phyloP scores from a whole-genome alignment of 2,888 invertebrate genomes.

The Nowickia ferox region DNA sequence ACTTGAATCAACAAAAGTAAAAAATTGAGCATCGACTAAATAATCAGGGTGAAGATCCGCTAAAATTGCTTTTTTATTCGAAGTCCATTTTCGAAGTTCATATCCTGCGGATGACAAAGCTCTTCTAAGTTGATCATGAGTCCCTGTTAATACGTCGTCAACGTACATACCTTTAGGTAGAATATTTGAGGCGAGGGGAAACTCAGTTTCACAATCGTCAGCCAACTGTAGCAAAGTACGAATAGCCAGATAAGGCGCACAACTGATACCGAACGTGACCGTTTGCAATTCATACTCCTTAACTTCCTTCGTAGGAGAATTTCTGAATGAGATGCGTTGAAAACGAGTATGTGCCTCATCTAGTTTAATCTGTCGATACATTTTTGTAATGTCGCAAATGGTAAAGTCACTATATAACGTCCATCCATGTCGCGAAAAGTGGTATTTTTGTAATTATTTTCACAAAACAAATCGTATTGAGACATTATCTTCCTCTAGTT shows the following conservation, averaged over 20 bases:
- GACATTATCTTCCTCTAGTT: conserved; percentile 7
- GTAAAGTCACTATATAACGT: background rate
- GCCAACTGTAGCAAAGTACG: background rate
- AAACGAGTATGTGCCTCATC: background rate
- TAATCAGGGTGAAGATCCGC: background rate
- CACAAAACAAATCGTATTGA: background rate
- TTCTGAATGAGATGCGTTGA: background rate
- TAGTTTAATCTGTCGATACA: background rate
- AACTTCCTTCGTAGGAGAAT: conserved; percentile 22
- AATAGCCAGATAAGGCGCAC: no score
- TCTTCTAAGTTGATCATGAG: conserved; percentile 47
- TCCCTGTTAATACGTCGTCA: background rate
- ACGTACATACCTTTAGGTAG: background rate
- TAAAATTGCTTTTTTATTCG: conserved; percentile 4
- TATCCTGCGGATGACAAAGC: conserved; percentile 27
- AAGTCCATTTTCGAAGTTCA: conserved; percentile 37
- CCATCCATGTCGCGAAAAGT: background rate
- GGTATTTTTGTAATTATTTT: background rate
- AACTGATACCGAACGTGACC: conserved; percentile 61
- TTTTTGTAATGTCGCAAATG: background rate
- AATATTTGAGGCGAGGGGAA: background rate
- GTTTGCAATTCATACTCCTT: conserved; percentile 63
- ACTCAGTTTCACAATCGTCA: conserved; percentile 2
- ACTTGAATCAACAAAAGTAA: background rate
- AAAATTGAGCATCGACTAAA: conserved; percentile 3